Conservation (phyloP, 2,797 vertebrate genomes). For the Bradypodion ventrale region DNA sequence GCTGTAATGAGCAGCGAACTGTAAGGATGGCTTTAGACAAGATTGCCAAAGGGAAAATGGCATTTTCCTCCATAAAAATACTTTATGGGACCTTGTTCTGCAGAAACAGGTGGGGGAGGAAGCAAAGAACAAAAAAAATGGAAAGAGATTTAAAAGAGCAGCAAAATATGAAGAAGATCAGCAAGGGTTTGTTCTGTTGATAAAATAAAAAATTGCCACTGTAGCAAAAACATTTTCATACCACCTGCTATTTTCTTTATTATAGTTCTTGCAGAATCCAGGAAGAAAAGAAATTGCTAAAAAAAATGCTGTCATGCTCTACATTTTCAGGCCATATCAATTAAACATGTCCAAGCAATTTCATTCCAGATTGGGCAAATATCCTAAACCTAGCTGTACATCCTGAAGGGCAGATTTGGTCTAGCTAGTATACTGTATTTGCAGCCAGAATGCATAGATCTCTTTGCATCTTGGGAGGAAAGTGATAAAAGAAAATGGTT, state of each 20-base stretch:
- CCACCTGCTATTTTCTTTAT: constrained; percentile 11
- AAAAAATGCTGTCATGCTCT: background rate
- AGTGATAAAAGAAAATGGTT: background rate
- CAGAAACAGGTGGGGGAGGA: background rate
- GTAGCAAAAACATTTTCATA: background rate
- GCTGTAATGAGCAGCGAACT: constrained; percentile 10
- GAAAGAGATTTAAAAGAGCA: constrained; percentile 22
- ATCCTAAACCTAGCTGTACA: background rate
- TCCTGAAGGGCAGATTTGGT: background rate
- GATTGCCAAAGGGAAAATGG: constrained; percentile 15
- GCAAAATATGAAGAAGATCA: constrained; percentile 25
- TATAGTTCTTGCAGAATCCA: background rate
- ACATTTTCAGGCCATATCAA: background rate
- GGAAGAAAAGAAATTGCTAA: background rate
- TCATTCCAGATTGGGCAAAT: background rate
- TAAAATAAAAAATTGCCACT: background rate
- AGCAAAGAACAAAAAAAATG: background rate
- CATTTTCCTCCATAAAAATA: constrained; percentile 17
- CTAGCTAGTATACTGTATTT: background rate
- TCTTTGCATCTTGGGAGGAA: background rate
- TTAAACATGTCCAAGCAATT: background rate
- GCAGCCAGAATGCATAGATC: background rate
- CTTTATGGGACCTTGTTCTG: constrained; percentile 27
- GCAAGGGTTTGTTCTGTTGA: background rate
- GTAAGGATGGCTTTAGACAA: background rate